phyloP scores from a whole-genome alignment of 64 coral and sea anemone species.

The Platygyra sinensis region DNA sequence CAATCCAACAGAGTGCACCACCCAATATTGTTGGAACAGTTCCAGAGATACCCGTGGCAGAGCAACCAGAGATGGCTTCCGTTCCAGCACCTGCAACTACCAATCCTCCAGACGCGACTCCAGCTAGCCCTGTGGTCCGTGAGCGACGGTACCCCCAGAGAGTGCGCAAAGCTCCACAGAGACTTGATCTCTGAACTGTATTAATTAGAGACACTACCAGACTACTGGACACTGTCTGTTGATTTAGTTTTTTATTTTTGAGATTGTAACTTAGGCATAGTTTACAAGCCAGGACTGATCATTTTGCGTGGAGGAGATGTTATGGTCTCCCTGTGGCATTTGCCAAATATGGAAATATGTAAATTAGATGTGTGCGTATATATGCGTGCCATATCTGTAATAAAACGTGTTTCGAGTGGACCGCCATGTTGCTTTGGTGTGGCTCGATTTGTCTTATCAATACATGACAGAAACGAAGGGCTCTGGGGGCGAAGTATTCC shows the following conservation, averaged over 20 bases:
- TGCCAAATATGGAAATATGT: neutral
- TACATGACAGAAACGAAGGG: too few species aligned
- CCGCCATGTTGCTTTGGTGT: constrained; percentile 3
- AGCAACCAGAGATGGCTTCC: constrained; percentile 3
- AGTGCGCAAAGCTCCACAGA: constrained; percentile 8
- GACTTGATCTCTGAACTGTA: constrained; percentile 42
- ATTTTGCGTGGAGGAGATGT: constrained; percentile 34
- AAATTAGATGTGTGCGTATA: too few species aligned
- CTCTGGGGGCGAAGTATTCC: too few species aligned
- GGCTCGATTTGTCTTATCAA: neutral
- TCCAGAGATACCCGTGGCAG: too few species aligned
- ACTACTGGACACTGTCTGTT: neutral
- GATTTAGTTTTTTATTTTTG: neutral
- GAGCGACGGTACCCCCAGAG: constrained; percentile 51
- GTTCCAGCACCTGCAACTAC: constrained; percentile 19
- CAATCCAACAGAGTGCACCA: constrained; percentile 34
- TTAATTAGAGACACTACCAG: neutral
- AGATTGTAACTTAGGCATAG: neutral
- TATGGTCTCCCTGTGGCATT: constrained; percentile 16
- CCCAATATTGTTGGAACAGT: neutral
- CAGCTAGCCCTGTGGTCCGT: neutral
- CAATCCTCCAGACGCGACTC: constrained; percentile 10
- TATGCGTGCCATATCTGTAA: neutral
- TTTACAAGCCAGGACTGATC: neutral
- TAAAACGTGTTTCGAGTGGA: neutral